Base-by-base conservation (phyloP, 2,797 vertebrate species). In the Centroberyx gerrardi region DNA sequence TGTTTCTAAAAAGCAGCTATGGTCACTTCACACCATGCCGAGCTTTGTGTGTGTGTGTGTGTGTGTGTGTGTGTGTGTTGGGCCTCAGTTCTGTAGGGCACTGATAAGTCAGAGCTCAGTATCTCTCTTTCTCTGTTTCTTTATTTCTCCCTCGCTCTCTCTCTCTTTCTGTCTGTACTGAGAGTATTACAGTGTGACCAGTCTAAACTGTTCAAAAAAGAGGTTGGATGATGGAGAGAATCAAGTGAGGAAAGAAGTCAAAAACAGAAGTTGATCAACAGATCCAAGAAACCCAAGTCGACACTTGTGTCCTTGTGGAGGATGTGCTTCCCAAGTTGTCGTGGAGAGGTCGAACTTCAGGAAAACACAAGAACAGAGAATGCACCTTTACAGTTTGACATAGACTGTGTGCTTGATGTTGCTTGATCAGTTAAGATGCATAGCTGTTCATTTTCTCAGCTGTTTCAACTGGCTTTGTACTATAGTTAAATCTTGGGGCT, bases 101-200 rank as follows among this genome's bases (percentile, higher is more conserved):
- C 68, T 14, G 77, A 86, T 86, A 88, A 88, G 78, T 54, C 29
- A 49, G 56, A 62, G 53, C 55, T 62, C 71, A 22, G 33, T 36
- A 36, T 22, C 22, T 36, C 33, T 36, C 33, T 36, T 36, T 22
- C 22, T 22, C 22, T 22, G 22, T 22, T 48, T 48, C 10, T 17
- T 12, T 17, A 15, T 51, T 17, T 51, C 48, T 17, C 48, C 18
- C n/a, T 51, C 48, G 3, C n/a, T 52, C 18, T 27, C 49, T 22
- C 2, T 22, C 46, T 48, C 13, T 17, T 13, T 48, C 13, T 62
- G 28, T 46, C 49, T 56, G 54, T 17, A 38, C 52, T 67, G 33
- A 59, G 58, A 78, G 62, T 68, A 66, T 40, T 51, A 67, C 51
- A 87, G 72, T 58, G 58, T 46, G n/a, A 60, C 60, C 64, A 71